phyloP scores from a whole-genome alignment of 2,888 invertebrate species.

The Nemoura dubitans region DNA sequence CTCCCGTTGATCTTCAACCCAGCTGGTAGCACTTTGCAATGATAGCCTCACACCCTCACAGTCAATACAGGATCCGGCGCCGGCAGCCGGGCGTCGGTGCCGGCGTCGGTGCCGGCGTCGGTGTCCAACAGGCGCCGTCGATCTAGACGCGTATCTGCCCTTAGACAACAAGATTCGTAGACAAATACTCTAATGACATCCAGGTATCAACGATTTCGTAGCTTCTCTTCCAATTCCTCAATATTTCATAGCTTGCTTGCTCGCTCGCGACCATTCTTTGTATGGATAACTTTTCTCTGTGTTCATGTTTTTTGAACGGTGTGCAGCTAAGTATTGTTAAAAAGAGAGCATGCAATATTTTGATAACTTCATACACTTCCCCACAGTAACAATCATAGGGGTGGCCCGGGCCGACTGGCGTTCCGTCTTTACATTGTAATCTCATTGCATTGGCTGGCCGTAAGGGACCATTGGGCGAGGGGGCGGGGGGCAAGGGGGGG shows the following conservation, averaged over 20 bases:
- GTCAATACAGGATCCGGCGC: conserved; percentile 17
- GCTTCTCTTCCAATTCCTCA: too few relatives aligned
- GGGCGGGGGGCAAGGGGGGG: neutral
- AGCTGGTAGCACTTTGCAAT: conserved; percentile 34
- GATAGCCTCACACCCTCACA: conserved; percentile 17
- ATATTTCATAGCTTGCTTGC: too few relatives aligned
- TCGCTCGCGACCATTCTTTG: too few relatives aligned
- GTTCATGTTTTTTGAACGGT: conserved; percentile 21
- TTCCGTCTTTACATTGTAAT: conserved; percentile 34
- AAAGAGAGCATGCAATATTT: conserved; percentile 42
- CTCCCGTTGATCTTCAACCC: conserved; percentile 9
- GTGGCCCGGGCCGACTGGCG: neutral
- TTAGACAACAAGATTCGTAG: neutral
- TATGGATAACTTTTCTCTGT: too few relatives aligned
- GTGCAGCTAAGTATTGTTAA: neutral
- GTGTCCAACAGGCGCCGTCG: neutral
- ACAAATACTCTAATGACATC: neutral
- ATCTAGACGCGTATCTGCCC: neutral
- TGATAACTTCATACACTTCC: conserved; percentile 34
- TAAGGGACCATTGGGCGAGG: neutral
- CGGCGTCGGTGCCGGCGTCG: neutral
- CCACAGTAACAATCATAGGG: conserved; percentile 18
- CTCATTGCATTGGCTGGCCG: neutral
- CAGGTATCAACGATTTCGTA: neutral
- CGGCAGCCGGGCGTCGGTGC: neutral